A percentile compares a stretch with the other conserved stretches of the same genome.
Evolutionary conservation across 2,113 vertebrate species (phyloP).

Genomic region (Porphyrio hochstetteri): DNA sequence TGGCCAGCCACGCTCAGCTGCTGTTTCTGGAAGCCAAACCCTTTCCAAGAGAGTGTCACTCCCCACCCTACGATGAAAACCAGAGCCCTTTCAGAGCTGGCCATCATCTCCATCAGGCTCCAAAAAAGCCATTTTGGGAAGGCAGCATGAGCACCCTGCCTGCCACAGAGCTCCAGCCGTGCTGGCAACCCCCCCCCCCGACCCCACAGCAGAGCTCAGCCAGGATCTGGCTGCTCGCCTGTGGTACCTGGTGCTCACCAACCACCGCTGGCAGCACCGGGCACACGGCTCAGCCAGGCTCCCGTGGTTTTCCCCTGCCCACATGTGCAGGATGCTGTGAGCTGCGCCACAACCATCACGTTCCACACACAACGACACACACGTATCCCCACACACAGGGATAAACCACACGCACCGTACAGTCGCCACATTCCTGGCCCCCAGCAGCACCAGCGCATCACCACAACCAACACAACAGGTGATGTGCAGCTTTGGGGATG

Average conservation of each 20-base stretch:
- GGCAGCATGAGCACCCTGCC: neutral
- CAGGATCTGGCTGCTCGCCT: neutral
- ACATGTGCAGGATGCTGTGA: too few species aligned
- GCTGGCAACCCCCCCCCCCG: too few species aligned
- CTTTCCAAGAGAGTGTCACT: neutral
- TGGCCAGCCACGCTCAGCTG: fast-evolving
- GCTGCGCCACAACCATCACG: too few species aligned
- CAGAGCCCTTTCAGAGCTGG: neutral
- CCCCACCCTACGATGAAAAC: neutral
- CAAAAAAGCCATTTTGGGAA: neutral
- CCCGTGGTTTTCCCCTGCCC: neutral
- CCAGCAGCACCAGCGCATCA: neutral
- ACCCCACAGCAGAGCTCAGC: neutral
- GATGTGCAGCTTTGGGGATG: too few species aligned
- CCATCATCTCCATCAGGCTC: fast-evolving
- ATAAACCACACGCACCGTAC: neutral
- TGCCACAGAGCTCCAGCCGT: neutral
- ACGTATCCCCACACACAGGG: too few species aligned
- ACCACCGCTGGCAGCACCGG: neutral
- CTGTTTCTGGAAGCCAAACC: neutral
- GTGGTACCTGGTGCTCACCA: too few species aligned
- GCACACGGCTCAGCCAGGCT: neutral
- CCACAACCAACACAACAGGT: neutral
- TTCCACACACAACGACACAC: too few species aligned
- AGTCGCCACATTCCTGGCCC: neutral